Evolutionary conservation across 2,113 vertebrate species (phyloP), one percentile per base, ranked within the genome.

Genomic region (Apteryx owenii): DNA sequence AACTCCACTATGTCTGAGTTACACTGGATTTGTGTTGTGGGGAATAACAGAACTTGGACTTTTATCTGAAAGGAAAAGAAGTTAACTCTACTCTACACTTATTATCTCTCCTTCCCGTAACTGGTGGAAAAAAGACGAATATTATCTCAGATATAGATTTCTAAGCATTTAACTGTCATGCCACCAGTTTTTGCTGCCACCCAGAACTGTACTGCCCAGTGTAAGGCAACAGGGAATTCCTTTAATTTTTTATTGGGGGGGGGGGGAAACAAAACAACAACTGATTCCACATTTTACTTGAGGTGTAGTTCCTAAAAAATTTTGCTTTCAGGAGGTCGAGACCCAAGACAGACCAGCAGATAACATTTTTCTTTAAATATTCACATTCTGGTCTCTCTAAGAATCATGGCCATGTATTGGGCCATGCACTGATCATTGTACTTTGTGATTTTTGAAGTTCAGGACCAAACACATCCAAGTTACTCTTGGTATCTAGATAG

Each of bases 91-190:
- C 19, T 11, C 20, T 76, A 3, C 69, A 69, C 53, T 23, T 54
- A 38, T 78, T 88, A 7, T n/a, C 56, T 48, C 10, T 76, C 10
- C 26, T 92, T 81, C 71, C 20, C 5, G 0, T 83, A 25, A 9
- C 17, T 71, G 40, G 13, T 72, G 51, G 6, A 29, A 91, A 87
- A 22, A 70, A 17, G 3, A 48, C 0, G 42, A 80, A 5, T 46
- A 8, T 4, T 5, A 36, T 23, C 18, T 29, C 3, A 81, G 14
- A 3, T 68, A 61, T 0, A 0, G 2, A 12, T 78, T 88, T 54
- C 51, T 46, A 23, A 75, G 28, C 13, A 42, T 7, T 0, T 1
- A 82, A 50, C 53, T 84, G 38, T 31, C 16, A 10, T 8, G 3
- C 38, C 3, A 17, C 1, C 16, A 36, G 14, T 3, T 72, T 78